Evolutionary conservation across 2,888 invertebrate species (phyloP), one percentile per base, ranked within the genome.

Genomic region (Lymantria dispar): DNA sequence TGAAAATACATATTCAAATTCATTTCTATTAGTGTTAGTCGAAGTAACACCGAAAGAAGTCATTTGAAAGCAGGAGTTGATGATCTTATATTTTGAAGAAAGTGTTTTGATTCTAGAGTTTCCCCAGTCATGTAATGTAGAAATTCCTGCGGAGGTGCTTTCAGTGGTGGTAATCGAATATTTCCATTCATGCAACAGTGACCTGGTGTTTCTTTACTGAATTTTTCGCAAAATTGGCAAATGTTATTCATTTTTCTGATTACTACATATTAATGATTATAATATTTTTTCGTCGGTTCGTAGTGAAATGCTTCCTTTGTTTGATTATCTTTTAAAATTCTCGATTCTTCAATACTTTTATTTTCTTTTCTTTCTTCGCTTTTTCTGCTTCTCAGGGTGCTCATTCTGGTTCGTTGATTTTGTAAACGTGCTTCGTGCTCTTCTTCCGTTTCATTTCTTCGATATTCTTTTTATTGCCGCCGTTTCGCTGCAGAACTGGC

Each of bases 261-360:
- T 49, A 52, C 48, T 48, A 52, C 47, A 52, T 48, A 45, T 52
- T 52, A 48, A 52, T 48, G 48, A 52, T 51, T 51, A 44, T 51
- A 47, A 51, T 47, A 43, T 46, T 48, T 33, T 43, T 48, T 43
- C 43, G 43, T 48, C 48, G 48, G 43, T 48, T 48, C 48, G 48
- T 43, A 43, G 43, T 37, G 30, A 41, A 47, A 47, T 47, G 47
- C 47, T 42, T 47, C 47, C 47, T 47, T 31, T 47, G 47, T 47
- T 41, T 41, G 15, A 43, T 43, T 43, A 43, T 43, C 29, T 43
- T 43, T 22, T 43, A 43, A 43, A 43, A 43, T 43, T 11, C 41
- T 47, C 41, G 47, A 47, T 47, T 47, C 43, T 43, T 43, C 30
- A 30, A 30, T 30, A 30, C 30, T 30, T 30, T n/a, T n/a, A n/a